Conservation (phyloP, 1,140 invertebrate species). For the Ips nitidus region DNA sequence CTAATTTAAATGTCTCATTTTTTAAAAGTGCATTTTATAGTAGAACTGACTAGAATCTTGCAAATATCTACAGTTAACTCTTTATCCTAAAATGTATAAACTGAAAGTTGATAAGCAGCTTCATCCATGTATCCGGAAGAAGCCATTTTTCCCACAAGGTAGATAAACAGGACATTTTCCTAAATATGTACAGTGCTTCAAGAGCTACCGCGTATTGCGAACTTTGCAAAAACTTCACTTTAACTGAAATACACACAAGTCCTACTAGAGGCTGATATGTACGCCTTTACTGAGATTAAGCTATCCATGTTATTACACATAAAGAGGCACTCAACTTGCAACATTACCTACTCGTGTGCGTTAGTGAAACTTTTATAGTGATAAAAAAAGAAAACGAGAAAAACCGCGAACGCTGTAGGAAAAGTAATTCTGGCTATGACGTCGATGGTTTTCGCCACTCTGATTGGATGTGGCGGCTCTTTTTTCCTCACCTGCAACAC, state of each 20-base stretch:
- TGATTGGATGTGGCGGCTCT: constrained; percentile 86
- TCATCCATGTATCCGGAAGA: no score
- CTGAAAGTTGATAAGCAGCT: no score
- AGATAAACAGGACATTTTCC: neutral
- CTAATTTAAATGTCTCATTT: no score
- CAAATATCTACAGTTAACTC: no score
- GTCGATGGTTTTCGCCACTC: constrained; percentile 92
- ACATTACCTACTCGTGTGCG: constrained; percentile 32
- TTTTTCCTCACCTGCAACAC: constrained; percentile 79
- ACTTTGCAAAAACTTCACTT: constrained; percentile 23
- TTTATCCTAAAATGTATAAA: no score
- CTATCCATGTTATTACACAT: neutral
- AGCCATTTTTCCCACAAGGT: no score
- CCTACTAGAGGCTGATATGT: constrained; percentile 17
- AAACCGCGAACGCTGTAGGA: constrained; percentile 86
- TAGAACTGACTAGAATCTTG: no score
- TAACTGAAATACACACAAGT: constrained; percentile 29
- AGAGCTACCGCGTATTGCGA: constrained; percentile 35
- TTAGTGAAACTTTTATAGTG: constrained; percentile 75
- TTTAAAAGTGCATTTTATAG: no score
- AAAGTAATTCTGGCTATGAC: constrained; percentile 91
- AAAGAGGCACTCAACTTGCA: neutral
- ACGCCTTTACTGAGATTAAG: constrained; percentile 8
- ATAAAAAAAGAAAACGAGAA: constrained; percentile 92
- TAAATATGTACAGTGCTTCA: constrained; percentile 36